Conservation (phyloP, 2,797 vertebrate genomes). For the Poecilia gillii region DNA sequence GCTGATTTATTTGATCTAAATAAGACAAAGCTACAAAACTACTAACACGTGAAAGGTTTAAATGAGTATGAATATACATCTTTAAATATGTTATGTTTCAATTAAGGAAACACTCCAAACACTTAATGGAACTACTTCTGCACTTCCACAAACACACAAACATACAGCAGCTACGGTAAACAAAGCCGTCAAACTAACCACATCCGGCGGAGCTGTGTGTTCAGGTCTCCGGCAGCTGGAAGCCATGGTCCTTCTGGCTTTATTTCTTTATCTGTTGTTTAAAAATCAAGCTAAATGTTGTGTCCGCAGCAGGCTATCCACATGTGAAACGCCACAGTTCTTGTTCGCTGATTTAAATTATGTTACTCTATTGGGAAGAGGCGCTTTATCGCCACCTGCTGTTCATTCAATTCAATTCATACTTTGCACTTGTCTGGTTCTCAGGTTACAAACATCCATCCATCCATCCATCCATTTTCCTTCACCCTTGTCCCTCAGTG, state of each 20-base stretch:
- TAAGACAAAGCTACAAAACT: neutral
- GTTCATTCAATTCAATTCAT: neutral
- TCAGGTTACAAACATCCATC: no score
- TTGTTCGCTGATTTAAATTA: constrained; percentile 9
- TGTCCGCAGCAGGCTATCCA: neutral
- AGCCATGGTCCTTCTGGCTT: constrained; percentile 58
- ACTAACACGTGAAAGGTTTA: neutral
- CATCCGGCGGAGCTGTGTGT: constrained; percentile 79
- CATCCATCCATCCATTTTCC: no score
- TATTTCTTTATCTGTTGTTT: neutral
- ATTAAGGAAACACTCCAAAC: neutral
- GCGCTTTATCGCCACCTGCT: neutral
- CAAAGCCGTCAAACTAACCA: constrained; percentile 68
- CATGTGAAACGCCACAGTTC: constrained; percentile 7
- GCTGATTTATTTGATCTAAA: neutral
- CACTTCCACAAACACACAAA: no score
- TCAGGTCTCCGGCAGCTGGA: constrained; percentile 82
- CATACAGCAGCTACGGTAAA: constrained; percentile 8
- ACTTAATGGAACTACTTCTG: neutral
- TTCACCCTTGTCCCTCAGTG: no score
- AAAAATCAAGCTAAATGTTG: neutral
- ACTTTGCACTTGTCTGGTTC: neutral
- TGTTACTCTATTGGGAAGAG: no score
- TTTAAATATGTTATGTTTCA: neutral
- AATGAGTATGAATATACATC: no score